A percentile compares a stretch with the other conserved stretches of the same genome.
Evolutionary conservation across 2,888 invertebrate species (phyloP).

Genomic region (Tholera decimalis): DNA sequence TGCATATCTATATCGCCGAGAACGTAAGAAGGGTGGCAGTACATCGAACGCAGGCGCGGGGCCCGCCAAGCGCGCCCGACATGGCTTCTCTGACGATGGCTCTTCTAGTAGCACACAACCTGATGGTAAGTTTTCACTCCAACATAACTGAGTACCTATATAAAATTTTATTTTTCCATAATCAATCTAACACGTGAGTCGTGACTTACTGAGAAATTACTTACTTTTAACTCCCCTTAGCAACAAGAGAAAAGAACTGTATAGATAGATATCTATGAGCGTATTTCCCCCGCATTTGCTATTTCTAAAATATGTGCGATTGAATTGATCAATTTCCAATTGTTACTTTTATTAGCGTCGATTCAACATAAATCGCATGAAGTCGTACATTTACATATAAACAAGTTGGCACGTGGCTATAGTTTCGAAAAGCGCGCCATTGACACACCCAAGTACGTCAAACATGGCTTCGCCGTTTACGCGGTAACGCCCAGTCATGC

Average conservation of each 20-base stretch:
- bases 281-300: neutral
- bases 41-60: slow-evolving; percentile 73
- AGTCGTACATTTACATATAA: slow-evolving; percentile 17
- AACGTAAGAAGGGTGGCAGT: slow-evolving; percentile 92
- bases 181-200: too few species aligned
- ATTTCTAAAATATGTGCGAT: slow-evolving; percentile 9
- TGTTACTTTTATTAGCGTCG: neutral
- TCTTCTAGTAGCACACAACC: slow-evolving; percentile 93
- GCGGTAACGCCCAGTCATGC: slow-evolving; percentile 61
- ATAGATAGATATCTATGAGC: neutral
- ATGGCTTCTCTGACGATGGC: slow-evolving; percentile 94
- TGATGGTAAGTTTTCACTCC: slow-evolving; percentile 74
- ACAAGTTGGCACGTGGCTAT: slow-evolving; percentile 31
- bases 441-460: slow-evolving; percentile 56
- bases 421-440: slow-evolving; percentile 56
- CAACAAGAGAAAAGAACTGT: neutral
- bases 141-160: too few species aligned
- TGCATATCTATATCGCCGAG: slow-evolving; percentile 94
- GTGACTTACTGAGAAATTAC: too few species aligned
- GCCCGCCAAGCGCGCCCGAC: slow-evolving; percentile 83
- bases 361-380: neutral
- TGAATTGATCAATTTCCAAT: neutral
- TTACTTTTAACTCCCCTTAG: too few species aligned
- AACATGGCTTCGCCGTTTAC: slow-evolving; percentile 42
- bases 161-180: neutral